A percentile compares a stretch with the other conserved stretches of the same genome.
Conservation (phyloP, 2,113 vertebrate genomes). For the Agapornis roseicollis region DNA sequence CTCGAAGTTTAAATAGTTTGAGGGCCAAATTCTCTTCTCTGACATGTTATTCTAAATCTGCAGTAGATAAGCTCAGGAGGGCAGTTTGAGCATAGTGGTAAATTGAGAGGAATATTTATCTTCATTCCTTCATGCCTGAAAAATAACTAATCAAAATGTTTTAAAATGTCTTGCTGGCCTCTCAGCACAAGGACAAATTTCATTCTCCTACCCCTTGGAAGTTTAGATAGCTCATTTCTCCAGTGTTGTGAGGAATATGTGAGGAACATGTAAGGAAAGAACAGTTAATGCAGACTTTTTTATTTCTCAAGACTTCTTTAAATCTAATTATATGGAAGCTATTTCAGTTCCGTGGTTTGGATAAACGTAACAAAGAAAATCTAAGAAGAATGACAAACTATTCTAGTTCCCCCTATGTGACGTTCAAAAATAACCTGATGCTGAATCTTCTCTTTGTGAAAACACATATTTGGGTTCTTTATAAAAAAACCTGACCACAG, state of each 20-base stretch:
- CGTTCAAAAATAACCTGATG: constrained; percentile 24
- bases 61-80: constrained; percentile 27
- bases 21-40: not conserved
- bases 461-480: not conserved
- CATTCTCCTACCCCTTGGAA: not conserved
- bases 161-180: not conserved
- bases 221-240: not conserved
- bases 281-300: not conserved
- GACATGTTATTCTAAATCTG: constrained; percentile 29
- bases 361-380: constrained; percentile 21
- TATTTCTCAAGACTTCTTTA: not conserved
- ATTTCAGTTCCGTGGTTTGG: not conserved
- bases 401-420: not conserved
- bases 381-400: not conserved
- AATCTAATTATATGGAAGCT: not conserved
- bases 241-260: not conserved
- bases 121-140: constrained; percentile 12
- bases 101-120: constrained; percentile 21
- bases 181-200: constrained; percentile 2
- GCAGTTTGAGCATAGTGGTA: not conserved
- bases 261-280: not conserved
- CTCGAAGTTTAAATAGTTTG: not conserved
- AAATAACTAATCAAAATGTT: constrained; percentile 7
- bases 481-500: not conserved
- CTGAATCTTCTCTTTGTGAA: not conserved